Evolutionary conservation across 2,797 vertebrate species (phyloP), one percentile per base, ranked within the genome.

Genomic region (Phataginus tricuspis): DNA sequence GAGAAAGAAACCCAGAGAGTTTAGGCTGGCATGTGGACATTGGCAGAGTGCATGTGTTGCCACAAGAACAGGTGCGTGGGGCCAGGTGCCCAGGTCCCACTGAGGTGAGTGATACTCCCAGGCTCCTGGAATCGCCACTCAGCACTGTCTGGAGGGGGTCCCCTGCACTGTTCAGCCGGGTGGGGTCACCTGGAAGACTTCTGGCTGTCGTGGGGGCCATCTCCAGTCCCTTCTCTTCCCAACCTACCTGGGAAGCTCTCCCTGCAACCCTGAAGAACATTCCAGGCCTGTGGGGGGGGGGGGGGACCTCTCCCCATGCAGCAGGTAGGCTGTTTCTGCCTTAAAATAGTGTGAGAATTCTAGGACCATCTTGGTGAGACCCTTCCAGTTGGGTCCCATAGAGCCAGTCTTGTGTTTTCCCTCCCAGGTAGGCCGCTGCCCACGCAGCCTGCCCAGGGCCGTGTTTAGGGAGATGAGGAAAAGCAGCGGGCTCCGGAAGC

Each of bases 161-260:
- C 0, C 34, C 21, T 27, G 10, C 5, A 7, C 29, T 7, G 1
- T 10, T 27, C 18, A 15, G 49, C 90, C 80, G 12, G 37, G 11
- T 2, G 1, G 31, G 16, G 49, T 1, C 39, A 10, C 1, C 0
- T 2, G 53, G 25, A 31, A 37, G 39, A 39, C 25, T 23, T 37
- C 6, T 27, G 19, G 3, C 18, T 0, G 0, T 27, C 9, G 0
- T 2, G 4, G 0, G 14, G 4, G 80, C 45, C 37, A 1, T 11
- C 19, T 23, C 51, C 39, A 0, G 0, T 25, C 34, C 53, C 66
- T 27, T 53, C n/a, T 45, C 1, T 6, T 34, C 34, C 15, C 14
- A 12, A 64, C 75, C 45, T 27, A 4, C 11, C 63, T 63, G 27
- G 42, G 55, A 27, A 53, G 27, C 27, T 1, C 31, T 10, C 5